Conservation (phyloP, 2,888 invertebrate genomes). For the Taenaris catops region DNA sequence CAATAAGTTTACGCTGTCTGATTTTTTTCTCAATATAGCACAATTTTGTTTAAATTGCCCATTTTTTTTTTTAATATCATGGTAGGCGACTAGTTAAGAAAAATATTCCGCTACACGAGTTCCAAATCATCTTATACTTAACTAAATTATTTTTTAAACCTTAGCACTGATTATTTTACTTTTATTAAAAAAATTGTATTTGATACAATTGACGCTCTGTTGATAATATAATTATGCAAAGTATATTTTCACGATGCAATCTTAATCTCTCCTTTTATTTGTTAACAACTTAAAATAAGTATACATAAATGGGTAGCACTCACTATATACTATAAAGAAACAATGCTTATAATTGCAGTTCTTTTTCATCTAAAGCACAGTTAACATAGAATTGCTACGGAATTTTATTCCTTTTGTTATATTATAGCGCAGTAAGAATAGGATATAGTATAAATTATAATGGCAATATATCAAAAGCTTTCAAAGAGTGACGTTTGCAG, state of each 20-base stretch:
- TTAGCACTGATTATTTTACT: slow-evolving; percentile 50
- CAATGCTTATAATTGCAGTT: slow-evolving; percentile 14
- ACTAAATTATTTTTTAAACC: slow-evolving; percentile 41
- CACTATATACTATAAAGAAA: slow-evolving; percentile 21
- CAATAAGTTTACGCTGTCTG: no score
- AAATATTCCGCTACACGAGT: slow-evolving; percentile 20
- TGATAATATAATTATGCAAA: slow-evolving; percentile 54
- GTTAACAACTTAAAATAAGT: slow-evolving; percentile 62
- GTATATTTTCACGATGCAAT: slow-evolving; percentile 67
- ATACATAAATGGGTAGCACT: slow-evolving; percentile 30
- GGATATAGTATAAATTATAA: slow-evolving; percentile 19
- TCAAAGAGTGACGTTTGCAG: slow-evolving; percentile 25
- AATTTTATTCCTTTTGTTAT: slow-evolving; percentile 52
- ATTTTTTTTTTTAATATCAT: no score
- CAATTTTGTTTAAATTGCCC: no score
- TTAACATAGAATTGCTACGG: slow-evolving; percentile 31
- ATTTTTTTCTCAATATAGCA: no score
- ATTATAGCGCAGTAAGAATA: slow-evolving; percentile 23
- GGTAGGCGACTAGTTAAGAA: slow-evolving; percentile 22
- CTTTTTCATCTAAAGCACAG: slow-evolving; percentile 17
- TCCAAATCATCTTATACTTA: slow-evolving; percentile 21
- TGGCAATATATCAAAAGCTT: slow-evolving; percentile 16
- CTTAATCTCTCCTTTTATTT: slow-evolving; percentile 75
- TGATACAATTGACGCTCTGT: slow-evolving; percentile 66
- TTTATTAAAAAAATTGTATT: slow-evolving; percentile 61